Conservation (phyloP, 1,140 invertebrate genomes). For the Agrilus planipennis region DNA sequence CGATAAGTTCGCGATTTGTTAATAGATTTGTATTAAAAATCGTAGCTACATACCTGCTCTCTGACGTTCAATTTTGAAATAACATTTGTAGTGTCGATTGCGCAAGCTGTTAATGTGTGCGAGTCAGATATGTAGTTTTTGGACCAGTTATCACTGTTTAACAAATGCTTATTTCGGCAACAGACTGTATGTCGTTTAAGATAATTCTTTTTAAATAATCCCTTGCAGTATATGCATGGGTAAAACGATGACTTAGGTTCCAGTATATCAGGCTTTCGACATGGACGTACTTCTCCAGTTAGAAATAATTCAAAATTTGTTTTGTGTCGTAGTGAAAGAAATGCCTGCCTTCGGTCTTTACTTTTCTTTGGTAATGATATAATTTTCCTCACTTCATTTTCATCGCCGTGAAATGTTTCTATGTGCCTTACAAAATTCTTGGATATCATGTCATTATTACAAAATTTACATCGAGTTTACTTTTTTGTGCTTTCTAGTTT, state of each 20-base stretch:
- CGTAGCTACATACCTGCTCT: constrained; percentile 5
- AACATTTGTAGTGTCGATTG: constrained; percentile 3
- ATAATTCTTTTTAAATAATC: constrained; percentile 3
- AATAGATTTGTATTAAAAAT: too few species aligned
- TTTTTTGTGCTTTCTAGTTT: neutral
- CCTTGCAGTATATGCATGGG: constrained; percentile 4
- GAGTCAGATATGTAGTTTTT: neutral
- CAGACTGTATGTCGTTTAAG: neutral
- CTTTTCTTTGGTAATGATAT: constrained; percentile 1
- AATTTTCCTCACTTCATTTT: constrained; percentile 3
- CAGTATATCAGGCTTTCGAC: neutral
- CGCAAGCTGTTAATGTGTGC: constrained; percentile 5
- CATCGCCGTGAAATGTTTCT: neutral
- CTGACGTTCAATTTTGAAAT: constrained; percentile 3
- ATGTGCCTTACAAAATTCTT: constrained; percentile 1
- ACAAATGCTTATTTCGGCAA: neutral
- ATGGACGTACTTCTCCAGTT: constrained; percentile 2
- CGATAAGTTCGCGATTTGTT: too few species aligned
- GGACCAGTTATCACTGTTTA: neutral
- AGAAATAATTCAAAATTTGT: constrained; percentile 7
- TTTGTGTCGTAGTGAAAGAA: constrained; percentile 1
- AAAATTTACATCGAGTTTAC: constrained; percentile 7
- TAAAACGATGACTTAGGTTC: neutral
- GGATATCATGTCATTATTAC: constrained; percentile 7
- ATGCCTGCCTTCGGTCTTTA: constrained; percentile 6